Evolutionary conservation across 2,888 invertebrate genomes (phyloP), one percentile per base, ranked within the genome.

Genomic region (Drosophila engyochracea): DNA sequence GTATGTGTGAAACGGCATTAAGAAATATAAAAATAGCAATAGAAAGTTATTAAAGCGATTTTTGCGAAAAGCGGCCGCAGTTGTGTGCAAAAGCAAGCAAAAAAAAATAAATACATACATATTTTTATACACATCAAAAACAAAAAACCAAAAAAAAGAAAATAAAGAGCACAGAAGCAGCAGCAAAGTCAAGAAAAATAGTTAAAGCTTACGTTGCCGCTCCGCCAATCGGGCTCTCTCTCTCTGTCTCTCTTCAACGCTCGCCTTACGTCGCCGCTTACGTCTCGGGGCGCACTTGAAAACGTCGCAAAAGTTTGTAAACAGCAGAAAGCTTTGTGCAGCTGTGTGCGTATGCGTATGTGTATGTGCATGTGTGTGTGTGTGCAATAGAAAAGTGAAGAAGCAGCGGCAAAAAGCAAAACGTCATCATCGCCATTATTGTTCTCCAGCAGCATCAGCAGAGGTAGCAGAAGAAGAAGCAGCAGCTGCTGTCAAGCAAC

Each of bases 221-320:
- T 79, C 58, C 41, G 67, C 55, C 67, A 63, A 72, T 58, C 74
- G 79, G 69, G 61, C 69, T 62, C 74, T 62, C 65, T 62, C 65
- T 54, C 37, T 70, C 59, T 65, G 52, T 58, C 68, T 49, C 61
- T 57, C 65, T 49, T 47, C 16, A 47, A 16, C 47, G 35, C 53
- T 54, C 74, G 62, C 59, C 58, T 59, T 53, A 65, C 88, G 71
- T 69, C 79, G 70, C 82, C 70, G 70, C 70, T 25, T 53, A 70
- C 74, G 70, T 70, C 68, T 73, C 64, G 79, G 71, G 80, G 87
- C 88, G 90, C 85, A 89, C 82, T 90, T 90, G 87, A 84, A 85
- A 85, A 89, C 85, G 91, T 91, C 91, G 91, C 85, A 85, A 85
- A 85, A 85, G 90, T 91, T 85, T 85, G 85, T 85, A 85, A 85